Percentiles rank a stretch among this genome's conserved stretches.
phyloP scores from a whole-genome alignment of 1,140 invertebrate genomes.

The Zophobas morio region DNA sequence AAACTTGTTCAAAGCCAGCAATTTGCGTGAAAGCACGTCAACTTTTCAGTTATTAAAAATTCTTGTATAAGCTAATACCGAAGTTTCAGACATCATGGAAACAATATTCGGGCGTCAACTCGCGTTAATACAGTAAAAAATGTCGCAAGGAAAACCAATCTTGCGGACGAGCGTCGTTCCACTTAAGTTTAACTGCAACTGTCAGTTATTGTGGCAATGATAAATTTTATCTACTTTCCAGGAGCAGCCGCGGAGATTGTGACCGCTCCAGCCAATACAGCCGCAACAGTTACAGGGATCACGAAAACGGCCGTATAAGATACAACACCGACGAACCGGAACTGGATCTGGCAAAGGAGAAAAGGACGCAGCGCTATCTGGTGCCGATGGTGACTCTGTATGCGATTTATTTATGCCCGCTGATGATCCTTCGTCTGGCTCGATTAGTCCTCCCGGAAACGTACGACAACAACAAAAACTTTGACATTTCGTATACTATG shows the following conservation, averaged over 20 bases:
- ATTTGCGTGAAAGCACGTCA: neutral
- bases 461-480: slow-evolving; percentile 77
- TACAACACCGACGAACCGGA: slow-evolving; percentile 74
- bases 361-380: slow-evolving; percentile 78
- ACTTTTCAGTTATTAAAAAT: neutral
- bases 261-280: slow-evolving; percentile 61
- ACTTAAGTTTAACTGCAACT: too few species aligned
- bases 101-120: neutral
- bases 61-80: neutral
- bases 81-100: neutral
- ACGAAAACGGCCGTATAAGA: slow-evolving; percentile 49
- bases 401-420: slow-evolving; percentile 77
- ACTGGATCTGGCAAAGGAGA: slow-evolving; percentile 76
- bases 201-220: too few species aligned
- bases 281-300: slow-evolving; percentile 57
- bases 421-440: slow-evolving; percentile 78
- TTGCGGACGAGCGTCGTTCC: too few species aligned
- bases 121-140: slow-evolving; percentile 1
- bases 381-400: slow-evolving; percentile 77
- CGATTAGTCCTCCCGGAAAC: slow-evolving; percentile 78
- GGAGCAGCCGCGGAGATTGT: slow-evolving; percentile 55
- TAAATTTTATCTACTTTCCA: slow-evolving; percentile 31
- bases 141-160: too few species aligned
- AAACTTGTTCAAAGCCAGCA: neutral
- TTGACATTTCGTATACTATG: slow-evolving; percentile 79